Conservation (phyloP, 2,113 vertebrate species). For the Rafetus swinhoei region DNA sequence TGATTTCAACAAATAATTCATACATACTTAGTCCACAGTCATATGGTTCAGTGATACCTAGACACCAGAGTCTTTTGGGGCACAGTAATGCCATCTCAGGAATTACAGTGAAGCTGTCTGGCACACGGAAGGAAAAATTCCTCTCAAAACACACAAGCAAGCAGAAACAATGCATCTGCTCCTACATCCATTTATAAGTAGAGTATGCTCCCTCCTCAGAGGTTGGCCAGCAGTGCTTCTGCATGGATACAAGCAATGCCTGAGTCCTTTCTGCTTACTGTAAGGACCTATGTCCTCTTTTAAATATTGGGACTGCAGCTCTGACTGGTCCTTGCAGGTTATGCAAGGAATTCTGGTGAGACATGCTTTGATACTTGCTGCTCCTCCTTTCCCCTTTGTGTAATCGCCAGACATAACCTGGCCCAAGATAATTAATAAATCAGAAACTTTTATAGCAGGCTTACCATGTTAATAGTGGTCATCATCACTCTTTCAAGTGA, state of each 20-base stretch:
- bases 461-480: background rate
- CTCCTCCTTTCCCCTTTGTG: background rate
- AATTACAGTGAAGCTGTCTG: background rate
- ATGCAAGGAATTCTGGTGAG: background rate
- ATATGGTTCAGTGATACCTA: background rate
- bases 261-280: accelerated
- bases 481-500: background rate
- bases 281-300: background rate
- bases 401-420: background rate
- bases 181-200: accelerated
- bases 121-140: background rate
- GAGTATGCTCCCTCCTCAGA: background rate
- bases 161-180: background rate
- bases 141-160: background rate
- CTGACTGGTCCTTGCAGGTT: background rate
- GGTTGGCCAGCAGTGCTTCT: background rate
- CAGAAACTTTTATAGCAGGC: background rate
- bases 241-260: background rate
- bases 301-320: background rate
- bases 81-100: accelerated
- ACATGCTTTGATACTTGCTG: accelerated
- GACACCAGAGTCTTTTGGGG: background rate
- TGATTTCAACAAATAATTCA: background rate
- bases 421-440: background rate
- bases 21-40: accelerated